Evolutionary conservation across 1,140 invertebrate genomes (phyloP).

Genomic region (Drosophila bifasciata): DNA sequence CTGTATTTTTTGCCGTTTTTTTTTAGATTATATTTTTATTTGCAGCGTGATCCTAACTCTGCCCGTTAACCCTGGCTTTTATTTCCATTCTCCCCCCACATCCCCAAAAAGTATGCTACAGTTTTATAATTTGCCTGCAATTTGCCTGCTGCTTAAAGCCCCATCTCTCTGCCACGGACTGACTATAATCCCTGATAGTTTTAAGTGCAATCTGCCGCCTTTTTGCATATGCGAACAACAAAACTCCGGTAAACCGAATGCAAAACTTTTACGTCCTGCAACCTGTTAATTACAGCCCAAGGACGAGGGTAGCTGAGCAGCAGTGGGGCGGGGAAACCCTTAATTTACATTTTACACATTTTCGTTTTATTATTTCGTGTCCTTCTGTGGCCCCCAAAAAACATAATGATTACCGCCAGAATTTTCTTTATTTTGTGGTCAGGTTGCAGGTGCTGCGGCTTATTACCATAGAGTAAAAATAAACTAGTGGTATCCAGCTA

Average conservation of each 20-base stretch:
- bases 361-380: slow-evolving; percentile 81
- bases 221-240: slow-evolving; percentile 63
- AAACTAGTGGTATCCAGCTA: not conserved
- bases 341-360: slow-evolving; percentile 73
- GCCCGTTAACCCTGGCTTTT: slow-evolving; percentile 8
- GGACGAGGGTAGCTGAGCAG: not conserved
- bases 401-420: slow-evolving; percentile 30
- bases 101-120: slow-evolving; percentile 51
- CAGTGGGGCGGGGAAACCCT: slow-evolving; percentile 26
- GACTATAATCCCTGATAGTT: slow-evolving; percentile 43
- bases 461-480: slow-evolving; percentile 42
- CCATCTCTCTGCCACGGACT: slow-evolving; percentile 14
- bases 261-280: slow-evolving; percentile 61
- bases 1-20: slow-evolving; percentile 16
- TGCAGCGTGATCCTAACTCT: slow-evolving; percentile 48
- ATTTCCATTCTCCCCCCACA: not conserved
- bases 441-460: not conserved
- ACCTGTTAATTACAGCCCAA: slow-evolving; percentile 58
- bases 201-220: slow-evolving; percentile 55
- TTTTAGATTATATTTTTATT: slow-evolving; percentile 35
- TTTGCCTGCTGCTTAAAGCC: slow-evolving; percentile 31
- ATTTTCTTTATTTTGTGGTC: slow-evolving; percentile 12
- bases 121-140: slow-evolving; percentile 47
- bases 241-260: slow-evolving; percentile 10
- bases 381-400: slow-evolving; percentile 52